Percentiles rank a stretch among this genome's conserved stretches.
Conservation (phyloP, 1,140 invertebrate species). For the Achatina immaculata region DNA sequence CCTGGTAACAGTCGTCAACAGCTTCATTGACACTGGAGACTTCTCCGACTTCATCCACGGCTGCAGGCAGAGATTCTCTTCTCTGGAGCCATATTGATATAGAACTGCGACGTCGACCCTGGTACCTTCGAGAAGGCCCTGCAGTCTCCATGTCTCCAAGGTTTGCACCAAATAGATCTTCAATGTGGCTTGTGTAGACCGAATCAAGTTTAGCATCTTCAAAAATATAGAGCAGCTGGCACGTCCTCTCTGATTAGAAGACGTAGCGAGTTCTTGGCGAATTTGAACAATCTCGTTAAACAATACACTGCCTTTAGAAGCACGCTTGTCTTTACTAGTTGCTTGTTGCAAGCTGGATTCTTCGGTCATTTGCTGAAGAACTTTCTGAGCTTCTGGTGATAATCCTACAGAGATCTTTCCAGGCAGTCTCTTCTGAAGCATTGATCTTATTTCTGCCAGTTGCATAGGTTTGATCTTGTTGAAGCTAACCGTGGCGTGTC, state of each 20-base stretch:
- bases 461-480: constrained; percentile 26
- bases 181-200: not conserved
- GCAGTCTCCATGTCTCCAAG: not conserved
- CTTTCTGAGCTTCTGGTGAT: constrained; percentile 31
- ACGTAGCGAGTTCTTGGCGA: not conserved
- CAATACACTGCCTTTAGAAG: constrained; percentile 30
- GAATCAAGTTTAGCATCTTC: not conserved
- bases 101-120: constrained; percentile 22
- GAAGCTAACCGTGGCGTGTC: constrained; percentile 11
- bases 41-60: not conserved
- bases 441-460: constrained; percentile 20
- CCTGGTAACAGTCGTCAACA: too few relatives aligned
- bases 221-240: constrained; percentile 15
- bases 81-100: constrained; percentile 9
- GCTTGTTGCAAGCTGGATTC: constrained; percentile 14
- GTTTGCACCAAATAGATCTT: not conserved
- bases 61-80: not conserved
- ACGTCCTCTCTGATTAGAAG: not conserved
- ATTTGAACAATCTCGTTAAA: constrained; percentile 32
- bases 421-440: constrained; percentile 12
- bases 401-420: constrained; percentile 8
- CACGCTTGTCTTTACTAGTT: constrained; percentile 18
- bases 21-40: too few relatives aligned
- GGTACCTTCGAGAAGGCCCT: not conserved
- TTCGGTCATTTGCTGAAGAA: constrained; percentile 20